Evolutionary conservation across 2,113 vertebrate species (phyloP).

Genomic region (Sclerurus mexicanus): DNA sequence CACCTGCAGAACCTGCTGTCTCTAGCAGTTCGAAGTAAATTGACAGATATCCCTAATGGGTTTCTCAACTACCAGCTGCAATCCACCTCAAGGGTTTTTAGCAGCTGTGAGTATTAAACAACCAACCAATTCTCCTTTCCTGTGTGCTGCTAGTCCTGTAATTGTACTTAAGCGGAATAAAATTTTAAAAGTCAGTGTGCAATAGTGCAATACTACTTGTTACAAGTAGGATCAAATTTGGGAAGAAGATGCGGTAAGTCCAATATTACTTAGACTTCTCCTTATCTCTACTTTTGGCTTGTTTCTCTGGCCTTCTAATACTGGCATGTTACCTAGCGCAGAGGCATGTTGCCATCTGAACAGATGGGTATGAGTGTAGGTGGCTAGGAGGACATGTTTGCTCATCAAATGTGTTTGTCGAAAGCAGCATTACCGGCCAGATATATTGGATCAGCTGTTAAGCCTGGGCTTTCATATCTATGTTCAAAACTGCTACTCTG

Average conservation of each 20-base stretch:
- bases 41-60: neutral
- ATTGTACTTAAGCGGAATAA: neutral
- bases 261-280: neutral
- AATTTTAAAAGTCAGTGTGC: neutral
- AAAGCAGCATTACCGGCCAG: constrained; percentile 13
- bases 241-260: neutral
- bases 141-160: neutral
- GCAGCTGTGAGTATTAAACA: neutral
- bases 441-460: constrained; percentile 7
- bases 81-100: neutral
- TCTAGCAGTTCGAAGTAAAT: neutral
- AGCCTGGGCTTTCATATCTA: neutral
- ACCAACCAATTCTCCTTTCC: neutral
- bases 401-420: constrained; percentile 57
- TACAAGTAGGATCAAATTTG: neutral
- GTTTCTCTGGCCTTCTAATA: constrained; percentile 28
- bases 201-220: neutral
- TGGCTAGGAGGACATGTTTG: constrained; percentile 62
- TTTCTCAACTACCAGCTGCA: neutral
- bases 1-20: neutral
- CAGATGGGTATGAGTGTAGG: constrained; percentile 68
- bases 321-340: constrained; percentile 12
- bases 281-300: neutral
- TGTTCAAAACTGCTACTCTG: neutral
- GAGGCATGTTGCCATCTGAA: constrained; percentile 47